phyloP scores from a whole-genome alignment of 2,113 vertebrate genomes.

The Charina bottae region DNA sequence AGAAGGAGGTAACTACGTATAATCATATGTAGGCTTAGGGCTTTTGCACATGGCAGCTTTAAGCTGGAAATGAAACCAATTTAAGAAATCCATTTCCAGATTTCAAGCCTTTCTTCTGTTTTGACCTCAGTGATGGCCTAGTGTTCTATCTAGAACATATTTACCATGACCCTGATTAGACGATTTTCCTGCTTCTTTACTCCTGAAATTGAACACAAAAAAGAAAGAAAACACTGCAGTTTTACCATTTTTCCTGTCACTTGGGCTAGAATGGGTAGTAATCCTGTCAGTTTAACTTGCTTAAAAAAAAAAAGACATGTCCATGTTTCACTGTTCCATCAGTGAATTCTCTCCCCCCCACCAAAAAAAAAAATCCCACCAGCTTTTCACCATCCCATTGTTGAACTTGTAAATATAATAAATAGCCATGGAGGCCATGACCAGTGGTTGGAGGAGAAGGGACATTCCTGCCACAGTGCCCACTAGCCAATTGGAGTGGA shows the following conservation, averaged over 20 bases:
- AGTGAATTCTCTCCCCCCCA: background rate
- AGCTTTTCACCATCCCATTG: background rate
- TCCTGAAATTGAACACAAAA: background rate
- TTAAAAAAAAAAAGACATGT: background rate
- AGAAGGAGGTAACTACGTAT: background rate
- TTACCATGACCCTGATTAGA: background rate
- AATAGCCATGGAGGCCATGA: background rate
- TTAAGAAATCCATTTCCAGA: background rate
- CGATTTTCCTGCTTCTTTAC: background rate
- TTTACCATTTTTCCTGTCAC: background rate
- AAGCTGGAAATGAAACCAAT: background rate
- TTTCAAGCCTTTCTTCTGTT: background rate
- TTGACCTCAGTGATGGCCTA: background rate
- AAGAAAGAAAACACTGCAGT: background rate
- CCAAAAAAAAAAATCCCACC: background rate
- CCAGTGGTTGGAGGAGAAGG: background rate
- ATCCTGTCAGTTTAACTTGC: background rate
- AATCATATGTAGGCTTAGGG: too few relatives aligned
- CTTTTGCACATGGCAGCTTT: background rate
- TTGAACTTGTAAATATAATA: background rate
- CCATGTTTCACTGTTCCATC: background rate
- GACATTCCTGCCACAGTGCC: background rate
- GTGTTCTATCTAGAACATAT: background rate
- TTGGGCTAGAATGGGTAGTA: background rate
- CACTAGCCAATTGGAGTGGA: background rate